Evolutionary conservation across 2,888 invertebrate genomes (phyloP).

Genomic region (Encarsia formosa): DNA sequence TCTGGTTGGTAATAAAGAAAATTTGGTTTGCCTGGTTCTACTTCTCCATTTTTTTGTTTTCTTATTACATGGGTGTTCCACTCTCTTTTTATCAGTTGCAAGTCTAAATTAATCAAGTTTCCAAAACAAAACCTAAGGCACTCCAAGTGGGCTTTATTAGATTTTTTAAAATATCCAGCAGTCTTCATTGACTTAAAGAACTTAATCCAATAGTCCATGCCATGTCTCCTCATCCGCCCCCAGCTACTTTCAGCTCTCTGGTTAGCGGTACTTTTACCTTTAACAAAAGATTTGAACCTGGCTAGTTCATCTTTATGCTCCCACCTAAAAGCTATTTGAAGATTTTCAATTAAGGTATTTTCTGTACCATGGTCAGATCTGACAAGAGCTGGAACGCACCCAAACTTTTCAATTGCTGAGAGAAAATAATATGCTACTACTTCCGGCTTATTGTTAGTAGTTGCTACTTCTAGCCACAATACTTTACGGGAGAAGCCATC

Average conservation of each 20-base stretch:
- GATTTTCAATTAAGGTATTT: background rate
- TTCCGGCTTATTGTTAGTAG: too few relatives aligned
- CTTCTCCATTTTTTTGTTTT: background rate
- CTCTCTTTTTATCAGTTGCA: background rate
- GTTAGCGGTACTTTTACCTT: background rate
- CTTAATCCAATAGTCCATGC: background rate
- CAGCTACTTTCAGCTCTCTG: background rate
- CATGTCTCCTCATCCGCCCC: background rate
- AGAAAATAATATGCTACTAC: conserved; percentile 3
- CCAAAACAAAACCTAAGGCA: background rate
- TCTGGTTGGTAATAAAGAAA: background rate
- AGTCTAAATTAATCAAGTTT: background rate
- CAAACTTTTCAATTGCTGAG: conserved; percentile 17
- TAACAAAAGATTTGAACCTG: background rate
- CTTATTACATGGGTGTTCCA: background rate
- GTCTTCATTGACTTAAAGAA: background rate
- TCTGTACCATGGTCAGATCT: conserved; percentile 20
- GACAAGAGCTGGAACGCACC: conserved; percentile 12
- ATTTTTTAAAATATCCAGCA: background rate
- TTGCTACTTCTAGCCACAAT: background rate
- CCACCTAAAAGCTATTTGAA: background rate
- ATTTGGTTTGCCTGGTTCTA: background rate
- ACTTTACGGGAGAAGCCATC: conserved; percentile 6
- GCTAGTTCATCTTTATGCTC: background rate
- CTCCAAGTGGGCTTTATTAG: background rate